Percentiles rank a stretch among this genome's conserved stretches.
Evolutionary conservation across 2,888 invertebrate species (phyloP).

Genomic region (Pristionchus exspectatus): DNA sequence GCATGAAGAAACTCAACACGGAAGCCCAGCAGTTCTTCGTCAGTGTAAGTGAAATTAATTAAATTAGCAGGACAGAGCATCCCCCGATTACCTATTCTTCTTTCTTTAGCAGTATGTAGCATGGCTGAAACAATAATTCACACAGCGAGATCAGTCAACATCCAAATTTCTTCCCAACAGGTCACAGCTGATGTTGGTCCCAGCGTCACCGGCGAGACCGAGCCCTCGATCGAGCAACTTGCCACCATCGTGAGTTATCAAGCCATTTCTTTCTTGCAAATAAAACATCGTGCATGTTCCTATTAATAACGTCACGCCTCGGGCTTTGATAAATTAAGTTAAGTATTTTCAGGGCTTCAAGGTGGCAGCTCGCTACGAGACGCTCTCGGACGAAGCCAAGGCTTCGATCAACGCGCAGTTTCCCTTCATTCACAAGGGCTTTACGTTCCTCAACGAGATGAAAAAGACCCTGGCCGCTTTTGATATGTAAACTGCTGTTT

Average conservation of each 20-base stretch:
- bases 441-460: background rate
- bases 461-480: background rate
- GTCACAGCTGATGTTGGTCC: background rate
- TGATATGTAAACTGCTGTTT: background rate
- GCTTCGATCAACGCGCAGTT: background rate
- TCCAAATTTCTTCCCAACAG: no score
- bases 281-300: no score
- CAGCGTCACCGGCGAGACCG: background rate
- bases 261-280: no score
- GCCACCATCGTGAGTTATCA: background rate
- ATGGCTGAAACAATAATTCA: no score
- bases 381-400: background rate
- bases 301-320: no score
- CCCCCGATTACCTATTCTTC: no score
- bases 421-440: background rate
- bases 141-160: no score
- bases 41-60: background rate
- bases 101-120: no score
- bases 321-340: no score
- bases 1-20: background rate
- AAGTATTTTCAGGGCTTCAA: slow-evolving; percentile 21
- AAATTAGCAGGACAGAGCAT: background rate
- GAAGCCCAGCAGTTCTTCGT: background rate
- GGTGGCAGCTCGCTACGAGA: background rate
- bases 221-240: background rate